Base-by-base conservation (phyloP, 2,113 vertebrate genomes). In the Centrocercus urophasianus region DNA sequence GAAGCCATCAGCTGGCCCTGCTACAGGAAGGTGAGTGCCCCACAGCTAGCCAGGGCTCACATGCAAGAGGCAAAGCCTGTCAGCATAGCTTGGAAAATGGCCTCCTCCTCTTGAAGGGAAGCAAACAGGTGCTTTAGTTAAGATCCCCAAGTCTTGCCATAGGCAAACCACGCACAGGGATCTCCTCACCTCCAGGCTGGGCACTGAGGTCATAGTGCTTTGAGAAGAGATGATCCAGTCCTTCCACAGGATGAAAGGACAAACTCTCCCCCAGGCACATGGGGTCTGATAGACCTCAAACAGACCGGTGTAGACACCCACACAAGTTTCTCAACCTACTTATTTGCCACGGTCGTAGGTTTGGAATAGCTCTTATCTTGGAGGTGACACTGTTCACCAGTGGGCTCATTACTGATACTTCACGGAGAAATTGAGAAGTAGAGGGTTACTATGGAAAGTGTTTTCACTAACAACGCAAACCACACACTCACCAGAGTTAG, bases 401-500 rank as follows among this genome's bases (percentile, higher is more conserved):
- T 6, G 60, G 69, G 52, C 72, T 93, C 12, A 0, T 60, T 22
- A 65, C 47, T 69, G 67, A 43, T 27, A 34, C 60, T 76, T 42
- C 10, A 81, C 32, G 75, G 82, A 83, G 87, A 89, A 88, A 85
- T 45, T 42, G 77, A 93, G 94, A 73, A 90, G 67, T 12, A 20
- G 50, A 85, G 40, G 60, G 93, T 95, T 81, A 27, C 89, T 72
- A 90, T 89, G 89, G 89, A 52, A 93, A 91, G 81, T 83, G 83
- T 95, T 95, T 93, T 91, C 91, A 88, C 72, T 75, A 89, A 82
- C 86, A 96, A 47, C 8, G 12, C 88, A 91, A 91, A 93, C 72
- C 93, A 74, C 87, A 47, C 2, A 2, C 56, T 79, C 45, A 45
- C 52, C 72, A 43, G 64, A 47, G 78, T 13, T 94, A 70, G 63